Evolutionary conservation across 2,797 vertebrate species (phyloP), one percentile per base, ranked within the genome.

Genomic region (Lindbergichthys nudifrons): DNA sequence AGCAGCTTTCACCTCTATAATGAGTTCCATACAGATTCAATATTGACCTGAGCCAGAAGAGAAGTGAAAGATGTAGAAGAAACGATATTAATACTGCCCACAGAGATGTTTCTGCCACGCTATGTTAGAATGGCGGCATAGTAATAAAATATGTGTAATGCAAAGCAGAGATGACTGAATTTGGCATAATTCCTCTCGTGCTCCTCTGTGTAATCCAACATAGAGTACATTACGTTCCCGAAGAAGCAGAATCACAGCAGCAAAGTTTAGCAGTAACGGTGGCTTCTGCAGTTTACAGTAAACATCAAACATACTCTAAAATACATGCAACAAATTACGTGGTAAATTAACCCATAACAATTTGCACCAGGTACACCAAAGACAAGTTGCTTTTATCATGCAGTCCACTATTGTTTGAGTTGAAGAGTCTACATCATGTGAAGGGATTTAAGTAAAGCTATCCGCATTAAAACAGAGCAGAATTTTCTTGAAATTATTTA

Each of bases 11-110:
- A 23, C 23, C 51, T 45, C 6, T 36, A 1, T 89, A 92, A 93
- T 92, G 87, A 91, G 60, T 89, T 90, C 90, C 89, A 92, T 91
- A 76, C 81, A 80, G 65, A 74, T 61, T 66, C 51, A 51, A 12
- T 73, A 73, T 86, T 66, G 78, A 83, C 79, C 63, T 23, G 72
- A 82, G 79, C 75, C 79, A 84, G 65, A 75, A 52, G 72, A 73
- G 73, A 83, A 82, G 74, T 77, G 73, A 88, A 85, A 81, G 82
- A 90, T 79, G 85, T 78, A 79, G 70, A 77, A 88, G 84, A 87
- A 85, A 86, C 78, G 36, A 85, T 81, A 85, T 86, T 85, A 87
- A 87, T 78, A 70, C 77, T 78, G 57, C 80, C 64, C 45, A 47
- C 70, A 80, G 87, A 87, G 75, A 72, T 87, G 67, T 64, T 51